phyloP scores from a whole-genome alignment of 2,113 vertebrate species.

The Lampris incognitus region DNA sequence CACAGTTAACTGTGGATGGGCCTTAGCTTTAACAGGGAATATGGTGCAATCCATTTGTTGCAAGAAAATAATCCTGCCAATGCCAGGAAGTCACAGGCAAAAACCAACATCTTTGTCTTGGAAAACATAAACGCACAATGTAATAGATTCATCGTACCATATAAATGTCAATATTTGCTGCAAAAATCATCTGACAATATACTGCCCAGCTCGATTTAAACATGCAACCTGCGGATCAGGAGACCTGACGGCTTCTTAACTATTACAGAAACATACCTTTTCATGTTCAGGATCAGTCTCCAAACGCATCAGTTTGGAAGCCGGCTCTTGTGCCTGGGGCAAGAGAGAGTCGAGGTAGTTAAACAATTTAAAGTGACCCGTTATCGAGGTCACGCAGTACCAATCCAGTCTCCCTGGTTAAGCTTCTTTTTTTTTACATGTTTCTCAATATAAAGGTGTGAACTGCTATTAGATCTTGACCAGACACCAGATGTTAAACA shows the following conservation, averaged over 20 bases:
- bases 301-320: slow-evolving; percentile 82
- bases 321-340: slow-evolving; percentile 76
- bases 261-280: slow-evolving; percentile 75
- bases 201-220: slow-evolving; percentile 4
- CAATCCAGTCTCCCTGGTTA: slow-evolving; percentile 38
- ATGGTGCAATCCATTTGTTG: background rate
- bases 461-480: slow-evolving; percentile 4
- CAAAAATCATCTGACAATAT: background rate
- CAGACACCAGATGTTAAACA: slow-evolving; percentile 11
- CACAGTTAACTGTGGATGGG: background rate
- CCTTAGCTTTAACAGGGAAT: background rate
- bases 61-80: background rate
- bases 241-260: slow-evolving; percentile 27
- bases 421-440: slow-evolving; percentile 52
- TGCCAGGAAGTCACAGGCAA: too few relatives aligned
- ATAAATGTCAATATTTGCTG: background rate
- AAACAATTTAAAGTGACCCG: slow-evolving; percentile 67
- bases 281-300: slow-evolving; percentile 77
- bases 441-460: background rate
- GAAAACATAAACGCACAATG: background rate
- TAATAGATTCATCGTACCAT: too few relatives aligned
- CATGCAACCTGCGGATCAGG: slow-evolving; percentile 49
- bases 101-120: too few relatives aligned
- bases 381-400: slow-evolving; percentile 58
- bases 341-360: slow-evolving; percentile 78